phyloP scores from a whole-genome alignment of 1,140 invertebrate genomes.

The Heliothis virescens region DNA sequence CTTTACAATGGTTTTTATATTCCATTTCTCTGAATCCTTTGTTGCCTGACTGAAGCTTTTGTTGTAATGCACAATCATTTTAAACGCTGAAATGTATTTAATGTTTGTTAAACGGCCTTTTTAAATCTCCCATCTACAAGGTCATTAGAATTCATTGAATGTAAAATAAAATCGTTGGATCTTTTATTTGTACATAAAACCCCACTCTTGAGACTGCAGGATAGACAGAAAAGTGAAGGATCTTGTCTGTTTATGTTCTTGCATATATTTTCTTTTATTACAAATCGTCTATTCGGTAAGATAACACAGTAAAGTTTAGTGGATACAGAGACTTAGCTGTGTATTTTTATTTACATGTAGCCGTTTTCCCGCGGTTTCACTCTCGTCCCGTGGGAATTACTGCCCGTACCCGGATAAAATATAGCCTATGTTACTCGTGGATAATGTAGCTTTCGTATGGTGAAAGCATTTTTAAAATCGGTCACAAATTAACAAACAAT shows the following conservation, averaged over 20 bases:
- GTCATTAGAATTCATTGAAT: constrained; percentile 13
- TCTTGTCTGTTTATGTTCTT: not conserved
- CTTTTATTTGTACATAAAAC: not conserved
- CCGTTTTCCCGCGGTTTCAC: too few relatives aligned
- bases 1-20: constrained; percentile 33
- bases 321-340: not conserved
- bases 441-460: too few relatives aligned
- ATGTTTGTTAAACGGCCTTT: constrained; percentile 7
- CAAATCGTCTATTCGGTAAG: constrained; percentile 15
- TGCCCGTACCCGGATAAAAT: too few relatives aligned
- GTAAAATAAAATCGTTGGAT: not conserved
- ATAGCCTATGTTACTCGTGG: too few relatives aligned
- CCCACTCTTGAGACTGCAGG: constrained; percentile 4
- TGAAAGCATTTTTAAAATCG: too few relatives aligned
- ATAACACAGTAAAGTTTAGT: not conserved
- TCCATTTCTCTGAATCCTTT: constrained; percentile 19
- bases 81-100: constrained; percentile 14
- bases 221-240: not conserved
- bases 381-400: too few relatives aligned
- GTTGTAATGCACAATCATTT: constrained; percentile 24
- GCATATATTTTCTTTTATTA: constrained; percentile 23
- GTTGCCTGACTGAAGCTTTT: constrained; percentile 4
- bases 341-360: too few relatives aligned
- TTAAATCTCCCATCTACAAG: not conserved
- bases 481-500: too few relatives aligned